Percentiles rank a stretch among this genome's conserved stretches.
Conservation (phyloP, 2,888 invertebrate genomes). For the Drosophila bunnanda region DNA sequence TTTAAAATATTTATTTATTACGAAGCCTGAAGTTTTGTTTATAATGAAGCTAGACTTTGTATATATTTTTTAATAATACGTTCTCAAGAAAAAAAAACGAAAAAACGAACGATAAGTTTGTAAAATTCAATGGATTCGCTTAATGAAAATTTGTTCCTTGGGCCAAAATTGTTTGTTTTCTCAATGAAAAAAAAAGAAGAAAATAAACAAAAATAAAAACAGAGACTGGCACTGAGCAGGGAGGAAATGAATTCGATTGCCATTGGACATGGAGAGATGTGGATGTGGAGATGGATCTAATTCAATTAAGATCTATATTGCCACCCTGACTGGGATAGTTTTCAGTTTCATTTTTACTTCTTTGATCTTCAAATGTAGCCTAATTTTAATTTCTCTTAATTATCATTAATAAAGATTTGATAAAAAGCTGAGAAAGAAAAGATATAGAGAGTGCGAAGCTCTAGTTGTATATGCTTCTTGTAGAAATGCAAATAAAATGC, state of each 20-base stretch:
- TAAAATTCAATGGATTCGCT: conserved; percentile 47
- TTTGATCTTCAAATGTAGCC: conserved; percentile 24
- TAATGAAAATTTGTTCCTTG: conserved; percentile 56
- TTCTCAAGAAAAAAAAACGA: not conserved
- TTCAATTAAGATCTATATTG: conserved; percentile 61
- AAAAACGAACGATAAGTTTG: too few relatives aligned
- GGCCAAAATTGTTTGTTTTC: conserved; percentile 29
- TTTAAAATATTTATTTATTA: not conserved
- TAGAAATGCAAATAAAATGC: not conserved
- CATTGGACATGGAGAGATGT: conserved; percentile 37
- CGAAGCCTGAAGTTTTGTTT: not conserved
- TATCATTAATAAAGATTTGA: conserved; percentile 32
- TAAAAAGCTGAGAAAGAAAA: conserved; percentile 1
- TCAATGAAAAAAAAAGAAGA: conserved; percentile 4
- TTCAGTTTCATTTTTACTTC: not conserved
- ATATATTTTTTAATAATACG: too few relatives aligned
- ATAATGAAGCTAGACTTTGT: not conserved
- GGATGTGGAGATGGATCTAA: conserved; percentile 40
- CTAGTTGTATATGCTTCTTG: not conserved
- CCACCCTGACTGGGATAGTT: too few relatives aligned
- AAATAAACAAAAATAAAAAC: conserved; percentile 8
- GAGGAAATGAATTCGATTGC: conserved; percentile 40
- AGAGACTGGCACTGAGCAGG: conserved; percentile 22
- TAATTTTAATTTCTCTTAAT: conserved; percentile 56
- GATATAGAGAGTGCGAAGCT: not conserved